phyloP scores from a whole-genome alignment of 2,797 vertebrate species.

The Falco cherrug region DNA sequence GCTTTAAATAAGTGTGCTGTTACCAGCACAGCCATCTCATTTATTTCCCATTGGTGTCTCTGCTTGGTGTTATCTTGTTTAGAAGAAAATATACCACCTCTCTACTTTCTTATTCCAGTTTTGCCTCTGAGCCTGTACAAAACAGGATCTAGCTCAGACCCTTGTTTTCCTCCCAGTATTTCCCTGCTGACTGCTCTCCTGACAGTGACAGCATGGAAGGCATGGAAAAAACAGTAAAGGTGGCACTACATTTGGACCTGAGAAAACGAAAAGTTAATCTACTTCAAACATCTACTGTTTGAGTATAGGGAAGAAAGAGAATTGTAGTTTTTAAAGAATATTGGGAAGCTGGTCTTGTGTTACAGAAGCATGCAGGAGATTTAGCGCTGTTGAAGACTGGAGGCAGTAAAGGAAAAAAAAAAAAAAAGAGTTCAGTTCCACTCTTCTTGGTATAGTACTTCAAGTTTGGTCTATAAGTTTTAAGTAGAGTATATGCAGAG shows the following conservation, averaged over 20 bases:
- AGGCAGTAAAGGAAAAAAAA: background rate
- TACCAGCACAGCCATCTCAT: background rate
- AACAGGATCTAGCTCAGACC: background rate
- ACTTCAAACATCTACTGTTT: background rate
- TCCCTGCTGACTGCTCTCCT: background rate
- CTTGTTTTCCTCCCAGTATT: background rate
- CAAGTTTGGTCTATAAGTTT: background rate
- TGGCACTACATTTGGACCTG: background rate
- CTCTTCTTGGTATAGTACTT: background rate
- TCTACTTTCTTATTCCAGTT: background rate
- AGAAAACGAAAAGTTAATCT: background rate
- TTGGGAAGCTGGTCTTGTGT: background rate
- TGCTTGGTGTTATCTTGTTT: background rate
- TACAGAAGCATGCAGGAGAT: background rate
- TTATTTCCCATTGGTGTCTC: fast-evolving
- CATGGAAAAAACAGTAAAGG: background rate
- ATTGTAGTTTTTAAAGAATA: background rate
- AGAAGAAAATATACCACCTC: background rate
- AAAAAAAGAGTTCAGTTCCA: background rate
- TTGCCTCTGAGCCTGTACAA: background rate
- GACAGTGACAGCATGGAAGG: background rate
- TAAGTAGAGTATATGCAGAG: background rate
- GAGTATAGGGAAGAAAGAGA: background rate
- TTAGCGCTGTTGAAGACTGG: background rate
- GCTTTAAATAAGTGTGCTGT: background rate